phyloP scores from a whole-genome alignment of 1,140 invertebrate species.

The Theocolax elegans region DNA sequence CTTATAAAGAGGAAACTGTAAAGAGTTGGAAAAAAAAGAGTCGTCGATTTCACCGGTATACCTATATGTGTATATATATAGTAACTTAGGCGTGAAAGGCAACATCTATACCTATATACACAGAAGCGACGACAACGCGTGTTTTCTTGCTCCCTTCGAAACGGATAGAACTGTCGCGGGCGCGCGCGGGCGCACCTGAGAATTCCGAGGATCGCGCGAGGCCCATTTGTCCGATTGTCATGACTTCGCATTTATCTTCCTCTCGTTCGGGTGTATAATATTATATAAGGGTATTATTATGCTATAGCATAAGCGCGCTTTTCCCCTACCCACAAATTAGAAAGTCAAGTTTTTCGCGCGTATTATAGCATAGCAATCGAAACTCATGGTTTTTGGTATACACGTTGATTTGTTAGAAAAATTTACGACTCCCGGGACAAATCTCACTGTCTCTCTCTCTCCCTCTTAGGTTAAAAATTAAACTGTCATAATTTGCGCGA shows the following conservation, averaged over 20 bases:
- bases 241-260: conserved; percentile 24
- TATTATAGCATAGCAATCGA: no score
- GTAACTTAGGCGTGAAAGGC: conserved; percentile 37
- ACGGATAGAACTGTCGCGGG: conserved; percentile 22
- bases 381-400: no score
- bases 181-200: conserved; percentile 33
- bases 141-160: conserved; percentile 13
- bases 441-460: no score
- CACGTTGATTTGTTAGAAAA: no score
- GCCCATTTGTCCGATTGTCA: conserved; percentile 31
- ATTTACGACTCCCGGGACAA: no score
- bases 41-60: no score
- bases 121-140: conserved; percentile 1
- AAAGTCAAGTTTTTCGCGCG: no score
- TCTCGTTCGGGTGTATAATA: conserved; percentile 12
- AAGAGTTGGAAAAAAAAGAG: no score
- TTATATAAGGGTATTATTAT: conserved; percentile 15
- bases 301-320: background rate
- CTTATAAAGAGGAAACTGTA: no score
- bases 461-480: background rate
- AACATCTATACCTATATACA: no score
- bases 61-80: no score
- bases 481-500: conserved; percentile 5
- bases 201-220: conserved; percentile 21
- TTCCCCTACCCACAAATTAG: background rate